Evolutionary conservation across 37 sponge, comb jelly and placozoan genomes (phyloP), one percentile per base, ranked within the genome.

Genomic region (Bolinopsis microptera): DNA sequence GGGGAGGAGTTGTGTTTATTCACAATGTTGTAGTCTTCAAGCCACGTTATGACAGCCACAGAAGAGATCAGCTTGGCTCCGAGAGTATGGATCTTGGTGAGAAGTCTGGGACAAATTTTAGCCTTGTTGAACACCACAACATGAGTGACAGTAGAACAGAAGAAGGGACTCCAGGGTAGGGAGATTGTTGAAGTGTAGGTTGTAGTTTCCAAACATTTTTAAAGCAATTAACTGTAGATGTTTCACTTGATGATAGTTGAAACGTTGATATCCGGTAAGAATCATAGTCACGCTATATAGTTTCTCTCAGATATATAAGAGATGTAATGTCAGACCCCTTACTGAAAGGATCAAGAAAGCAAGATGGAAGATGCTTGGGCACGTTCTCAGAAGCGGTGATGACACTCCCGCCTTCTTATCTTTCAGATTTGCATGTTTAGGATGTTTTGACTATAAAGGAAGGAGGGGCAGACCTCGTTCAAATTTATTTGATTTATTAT

Each of bases 71-170:
- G 25, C 48, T 86, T 86, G 40, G 30, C 90, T n/a, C 35, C 35
- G 48, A 86, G 90, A 48, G 90, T 28, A 48, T 40, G 0, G 3
- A 41, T 86, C 61, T 86, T 86, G 61, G 90, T 1, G 0, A n/a
- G 61, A 27, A 86, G 32, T 28, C 39, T 86, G 27, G 90, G 90
- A 41, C 90, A 86, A 22, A 86, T 1, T 18, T 39, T 41, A 0
- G 90, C 24, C 61, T 86, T 86, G 90, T 39, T 86, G 61, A 86
- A 27, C 48, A 86, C 90, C 26, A 86, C 90, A 35, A 86, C 90
- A 27, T 86, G 90, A 27, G 90, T 39, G 61, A 86, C 90, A n/a
- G 48, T 48, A 27, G 90, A 23, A 40, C 90, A 86, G 90, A 86
- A 48, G 61, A 86, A 86, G 61, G 90, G 34, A 36, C 61, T 86